Base-by-base conservation (phyloP, 2,797 vertebrate species). In the Rachycentron canadum region DNA sequence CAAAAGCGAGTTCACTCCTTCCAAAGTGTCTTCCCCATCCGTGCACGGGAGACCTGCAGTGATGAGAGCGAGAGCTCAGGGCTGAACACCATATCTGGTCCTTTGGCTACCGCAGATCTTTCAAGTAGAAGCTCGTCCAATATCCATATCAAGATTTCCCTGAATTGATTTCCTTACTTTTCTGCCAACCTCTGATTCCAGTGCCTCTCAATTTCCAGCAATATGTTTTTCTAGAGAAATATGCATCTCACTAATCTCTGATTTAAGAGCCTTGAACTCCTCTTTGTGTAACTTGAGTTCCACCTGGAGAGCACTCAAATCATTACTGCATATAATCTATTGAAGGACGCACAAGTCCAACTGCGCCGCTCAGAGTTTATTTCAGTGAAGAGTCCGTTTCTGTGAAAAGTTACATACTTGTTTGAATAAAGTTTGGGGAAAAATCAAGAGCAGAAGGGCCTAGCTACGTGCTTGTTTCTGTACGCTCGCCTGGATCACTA, bases 401-500 rank as follows among this genome's bases (percentile, higher is more conserved):
- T 23, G n/a, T 64, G 41, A 23, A 5, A 64, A 32, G 47, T 45
- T 0, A 25, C 23, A 63, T 41, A 10, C 50, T 59, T 32, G 52
- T 32, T 30, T 49, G 19, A 40, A 28, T 52, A 17, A 34, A 50
- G 47, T 45, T 25, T 5, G 45, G 16, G 45, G 65, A 59, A 36
- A n/a, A 43, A 52, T 4, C 12, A 36, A 36, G 58, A 21, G 55
- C 72, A 66, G 45, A 69, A 64, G 49, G 34, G 47, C 43, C 9
- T 40, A 13, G 47, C 50, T 52, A 41, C 34, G 65, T 40, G 71
- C 52, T 82, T 64, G 63, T 71, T 60, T 59, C 61, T 64, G 69
- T 76, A 56, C 17, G 63, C 65, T 30, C 25, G 65, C 84, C 89
- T 92, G 90, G 89, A 84, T 85, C 90, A 83, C 82, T 80, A 77